Base-by-base conservation (phyloP, 2,113 vertebrate species). In the Megalops atlanticus region DNA sequence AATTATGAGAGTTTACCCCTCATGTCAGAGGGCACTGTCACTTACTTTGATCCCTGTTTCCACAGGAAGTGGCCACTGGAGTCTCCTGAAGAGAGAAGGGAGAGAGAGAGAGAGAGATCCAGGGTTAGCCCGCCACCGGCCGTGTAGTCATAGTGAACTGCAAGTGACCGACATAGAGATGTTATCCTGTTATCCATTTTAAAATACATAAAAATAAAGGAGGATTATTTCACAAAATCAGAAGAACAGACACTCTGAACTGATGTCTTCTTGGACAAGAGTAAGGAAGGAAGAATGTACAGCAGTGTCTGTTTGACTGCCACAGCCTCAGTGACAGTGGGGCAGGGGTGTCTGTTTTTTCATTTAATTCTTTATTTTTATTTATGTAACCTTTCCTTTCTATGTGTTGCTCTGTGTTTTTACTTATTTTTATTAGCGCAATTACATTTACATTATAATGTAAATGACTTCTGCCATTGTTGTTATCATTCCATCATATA, bases 41-140 rank as follows among this genome's bases (percentile, higher is more conserved):
- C 91, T 90, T 83, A 93, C 93, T 89, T 86, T 88, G 88, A 91
- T 85, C 84, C 88, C 15, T 83, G 49, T 86, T 86, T 85, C 88
- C 86, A 85, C 88, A 89, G 88, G 89, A 90, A 83, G 85, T 85
- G 85, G 86, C 88, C 82, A 84, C 85, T 80, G 88, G 88, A 82
- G 78, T 88, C 85, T 92, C 87, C 89, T 82, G 83, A 69, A 87
- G 91, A 86, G 73, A 88, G 81, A 69, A 33, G 43, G 82, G 18
- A 76, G 80, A 52, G 83, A 69, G 43, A 77, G 64, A 83, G 43
- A 78, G 83, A 47, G 73, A 76, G 39, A 72, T 31, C 49, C 69
- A 33, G 36, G 31, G 31, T n/a, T n/a, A n/a, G n/a, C n/a, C n/a
- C n/a, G n/a, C n/a, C n/a, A n/a, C n/a, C n/a, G n/a, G n/a, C n/a